phyloP scores from a whole-genome alignment of 2,113 vertebrate species.

The Nanorana parkeri region DNA sequence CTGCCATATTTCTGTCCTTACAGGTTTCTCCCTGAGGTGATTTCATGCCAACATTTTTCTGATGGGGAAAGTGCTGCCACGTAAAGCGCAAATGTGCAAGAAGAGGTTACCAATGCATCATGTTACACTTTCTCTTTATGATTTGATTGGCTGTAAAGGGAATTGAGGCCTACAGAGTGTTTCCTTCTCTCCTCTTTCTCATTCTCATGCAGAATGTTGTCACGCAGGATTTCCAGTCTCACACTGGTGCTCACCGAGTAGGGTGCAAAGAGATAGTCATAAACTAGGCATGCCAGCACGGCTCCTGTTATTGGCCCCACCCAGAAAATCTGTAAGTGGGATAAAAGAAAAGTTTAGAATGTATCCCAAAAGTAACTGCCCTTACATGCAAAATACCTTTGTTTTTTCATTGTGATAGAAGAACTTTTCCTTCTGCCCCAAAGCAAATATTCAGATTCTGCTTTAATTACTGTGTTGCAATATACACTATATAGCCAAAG shows the following conservation, averaged over 20 bases:
- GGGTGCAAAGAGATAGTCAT: conserved; percentile 67
- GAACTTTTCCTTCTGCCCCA: no score
- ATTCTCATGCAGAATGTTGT: conserved; percentile 42
- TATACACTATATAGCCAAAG: no score
- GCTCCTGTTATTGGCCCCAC: conserved; percentile 67
- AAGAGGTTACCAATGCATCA: not conserved
- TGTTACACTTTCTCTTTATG: conserved; percentile 31
- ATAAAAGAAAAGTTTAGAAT: not conserved
- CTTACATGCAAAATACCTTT: no score
- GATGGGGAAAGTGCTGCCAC: no score
- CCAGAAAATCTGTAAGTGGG: conserved; percentile 65
- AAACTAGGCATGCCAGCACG: conserved; percentile 65
- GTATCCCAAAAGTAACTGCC: not conserved
- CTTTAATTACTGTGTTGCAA: no score
- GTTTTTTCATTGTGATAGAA: no score
- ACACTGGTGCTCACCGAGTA: conserved; percentile 62
- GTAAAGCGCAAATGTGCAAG: no score
- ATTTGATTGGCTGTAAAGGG: conserved; percentile 27
- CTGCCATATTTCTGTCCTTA: no score
- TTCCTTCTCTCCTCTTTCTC: conserved; percentile 37
- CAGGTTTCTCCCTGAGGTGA: no score
- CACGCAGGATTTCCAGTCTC: conserved; percentile 64
- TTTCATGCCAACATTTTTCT: no score
- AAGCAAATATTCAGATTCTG: no score
- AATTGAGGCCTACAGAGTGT: conserved; percentile 42